Percentiles rank a stretch among this genome's conserved stretches.
phyloP scores from a whole-genome alignment of 2,113 vertebrate species.

The Percopsis transmontana region DNA sequence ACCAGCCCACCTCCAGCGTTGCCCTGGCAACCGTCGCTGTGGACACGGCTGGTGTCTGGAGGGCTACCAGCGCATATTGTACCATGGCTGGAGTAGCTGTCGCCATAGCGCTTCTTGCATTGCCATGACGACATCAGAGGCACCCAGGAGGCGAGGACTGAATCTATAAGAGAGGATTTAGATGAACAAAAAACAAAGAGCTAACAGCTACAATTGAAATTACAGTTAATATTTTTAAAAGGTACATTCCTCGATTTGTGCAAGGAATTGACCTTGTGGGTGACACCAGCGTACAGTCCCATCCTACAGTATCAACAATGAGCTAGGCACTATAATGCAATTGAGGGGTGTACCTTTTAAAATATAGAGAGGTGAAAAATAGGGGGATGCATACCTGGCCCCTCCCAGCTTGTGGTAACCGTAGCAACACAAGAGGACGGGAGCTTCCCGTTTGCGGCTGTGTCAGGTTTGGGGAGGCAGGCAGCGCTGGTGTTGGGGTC shows the following conservation, averaged over 20 bases:
- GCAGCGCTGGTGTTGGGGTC: conserved; percentile 80
- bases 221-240: not conserved
- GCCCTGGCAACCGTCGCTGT: conserved; percentile 83
- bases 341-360: not conserved
- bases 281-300: too few relatives aligned
- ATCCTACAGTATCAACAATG: too few relatives aligned
- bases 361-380: not conserved
- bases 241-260: too few relatives aligned
- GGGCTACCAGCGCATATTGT: conserved; percentile 90
- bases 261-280: too few relatives aligned
- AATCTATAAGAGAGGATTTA: conserved; percentile 59
- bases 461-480: conserved; percentile 78
- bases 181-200: not conserved
- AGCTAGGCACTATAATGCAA: not conserved
- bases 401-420: conserved; percentile 84
- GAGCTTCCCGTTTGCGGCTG: conserved; percentile 31
- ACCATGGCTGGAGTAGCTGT: conserved; percentile 83
- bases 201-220: too few relatives aligned
- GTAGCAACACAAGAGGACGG: conserved; percentile 82
- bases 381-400: conserved; percentile 75
- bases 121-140: conserved; percentile 85
- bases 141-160: conserved; percentile 84
- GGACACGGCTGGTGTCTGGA: conserved; percentile 80
- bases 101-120: conserved; percentile 83
- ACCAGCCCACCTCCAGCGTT: conserved; percentile 89